Evolutionary conservation across 2,797 vertebrate species (phyloP).

Genomic region (Chloroceryle inda): DNA sequence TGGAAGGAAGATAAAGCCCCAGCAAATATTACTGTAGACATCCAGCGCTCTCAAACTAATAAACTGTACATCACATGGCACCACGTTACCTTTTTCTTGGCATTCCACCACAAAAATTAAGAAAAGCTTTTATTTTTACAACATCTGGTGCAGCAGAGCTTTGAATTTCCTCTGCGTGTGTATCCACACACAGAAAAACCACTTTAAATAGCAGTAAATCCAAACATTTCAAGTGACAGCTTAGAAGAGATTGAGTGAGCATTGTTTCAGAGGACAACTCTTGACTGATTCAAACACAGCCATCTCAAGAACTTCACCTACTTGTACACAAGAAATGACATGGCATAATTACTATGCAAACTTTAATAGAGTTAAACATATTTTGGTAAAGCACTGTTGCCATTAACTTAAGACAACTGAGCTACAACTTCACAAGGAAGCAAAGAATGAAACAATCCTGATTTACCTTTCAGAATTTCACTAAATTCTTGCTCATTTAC

Average conservation of each 20-base stretch:
- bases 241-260: neutral
- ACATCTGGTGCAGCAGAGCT: neutral
- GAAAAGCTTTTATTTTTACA: neutral
- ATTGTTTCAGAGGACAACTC: neutral
- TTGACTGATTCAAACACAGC: neutral
- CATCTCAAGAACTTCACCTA: neutral
- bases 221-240: neutral
- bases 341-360: accelerated
- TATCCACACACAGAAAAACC: neutral
- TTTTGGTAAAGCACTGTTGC: neutral
- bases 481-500: neutral
- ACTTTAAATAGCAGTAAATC: neutral
- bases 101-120: neutral
- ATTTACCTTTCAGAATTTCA: neutral
- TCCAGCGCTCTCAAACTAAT: neutral
- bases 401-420: neutral
- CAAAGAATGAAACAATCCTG: neutral
- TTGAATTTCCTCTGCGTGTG: neutral
- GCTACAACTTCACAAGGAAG: neutral
- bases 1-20: neutral
- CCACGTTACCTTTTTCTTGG: neutral
- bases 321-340: neutral
- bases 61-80: neutral
- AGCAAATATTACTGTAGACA: neutral
- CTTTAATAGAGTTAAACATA: neutral